Base-by-base conservation (phyloP, 2,113 vertebrate genomes). In the Holacanthus passer region DNA sequence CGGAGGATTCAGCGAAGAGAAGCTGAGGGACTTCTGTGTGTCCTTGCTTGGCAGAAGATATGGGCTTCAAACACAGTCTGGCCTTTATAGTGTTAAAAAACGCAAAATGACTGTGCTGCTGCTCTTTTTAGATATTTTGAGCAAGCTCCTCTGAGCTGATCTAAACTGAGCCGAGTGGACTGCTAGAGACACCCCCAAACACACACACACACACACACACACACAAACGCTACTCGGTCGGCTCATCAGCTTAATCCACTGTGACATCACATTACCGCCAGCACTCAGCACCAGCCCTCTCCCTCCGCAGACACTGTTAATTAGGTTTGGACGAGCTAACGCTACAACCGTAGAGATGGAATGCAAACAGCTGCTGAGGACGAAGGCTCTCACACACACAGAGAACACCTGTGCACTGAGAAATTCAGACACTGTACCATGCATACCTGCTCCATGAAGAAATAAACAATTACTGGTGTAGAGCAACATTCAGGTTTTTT, bases 211-310 rank as follows among this genome's bases (percentile, higher is more conserved):
- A 45, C 35, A 45, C 63, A 14, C 43, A 53, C 31, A 47, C 56
- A 32, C 41, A 16, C 47, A 78, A 22, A 56, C 50, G 7, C 16
- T 31, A 16, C 62, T n/a, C 45, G 0, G 64, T 53, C 62, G 41
- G 62, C 70, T 78, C 82, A 82, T 94, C 92, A 93, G 77, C 80
- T 80, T 93, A 94, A 94, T 94, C 87, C 86, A 85, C 91, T 90
- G 87, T 92, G 93, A 94, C 94, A 94, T 88, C 92, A 89, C 92
- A 94, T 95, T 95, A 94, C 89, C 69, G 81, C 78, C 75, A 89
- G 88, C 70, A 84, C 91, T 93, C 90, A 88, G 89, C 76, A 74
- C 77, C 81, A 85, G 82, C 86, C 72, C 71, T 50, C 67, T 84
- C 73, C 80, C 71, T 89, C 85, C 50, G 53, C 77, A 81, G 87